Conservation (phyloP, 2,113 vertebrate genomes). For the Pithys albifrons region DNA sequence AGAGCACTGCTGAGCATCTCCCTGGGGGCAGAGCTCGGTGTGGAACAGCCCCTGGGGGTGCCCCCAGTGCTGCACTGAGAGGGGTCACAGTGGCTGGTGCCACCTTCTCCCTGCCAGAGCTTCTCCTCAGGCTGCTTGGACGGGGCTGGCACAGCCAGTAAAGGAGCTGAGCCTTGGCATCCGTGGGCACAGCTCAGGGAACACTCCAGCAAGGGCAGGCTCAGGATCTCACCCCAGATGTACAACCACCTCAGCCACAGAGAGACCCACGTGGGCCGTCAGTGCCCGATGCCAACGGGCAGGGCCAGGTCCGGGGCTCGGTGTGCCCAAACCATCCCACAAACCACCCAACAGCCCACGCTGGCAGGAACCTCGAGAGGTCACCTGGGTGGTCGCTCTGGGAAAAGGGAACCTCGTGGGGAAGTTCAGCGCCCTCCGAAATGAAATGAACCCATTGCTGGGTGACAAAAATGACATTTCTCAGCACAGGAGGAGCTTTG, state of each 20-base stretch:
- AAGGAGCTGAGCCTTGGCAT: accelerated
- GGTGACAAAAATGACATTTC: background rate
- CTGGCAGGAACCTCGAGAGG: accelerated
- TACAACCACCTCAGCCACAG: accelerated
- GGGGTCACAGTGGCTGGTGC: accelerated
- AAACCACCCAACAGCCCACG: background rate
- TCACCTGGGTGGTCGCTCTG: accelerated
- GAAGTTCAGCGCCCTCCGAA: too few relatives aligned
- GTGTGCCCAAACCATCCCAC: accelerated
- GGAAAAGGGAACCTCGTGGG: too few relatives aligned
- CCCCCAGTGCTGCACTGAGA: background rate
- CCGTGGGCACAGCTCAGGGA: background rate
- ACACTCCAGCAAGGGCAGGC: background rate
- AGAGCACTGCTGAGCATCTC: background rate
- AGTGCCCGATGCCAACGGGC: accelerated
- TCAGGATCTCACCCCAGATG: background rate
- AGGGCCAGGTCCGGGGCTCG: too few relatives aligned
- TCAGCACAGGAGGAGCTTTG: too few relatives aligned
- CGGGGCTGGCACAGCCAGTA: accelerated
- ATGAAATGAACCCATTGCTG: accelerated
- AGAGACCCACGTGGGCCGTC: accelerated
- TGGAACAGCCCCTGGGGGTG: background rate
- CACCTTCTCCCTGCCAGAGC: accelerated
- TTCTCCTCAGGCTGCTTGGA: accelerated
- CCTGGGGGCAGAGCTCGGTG: accelerated